Evolutionary conservation across 2,113 vertebrate genomes (phyloP), one percentile per base, ranked within the genome.

Genomic region (Sisor rabdophorus): DNA sequence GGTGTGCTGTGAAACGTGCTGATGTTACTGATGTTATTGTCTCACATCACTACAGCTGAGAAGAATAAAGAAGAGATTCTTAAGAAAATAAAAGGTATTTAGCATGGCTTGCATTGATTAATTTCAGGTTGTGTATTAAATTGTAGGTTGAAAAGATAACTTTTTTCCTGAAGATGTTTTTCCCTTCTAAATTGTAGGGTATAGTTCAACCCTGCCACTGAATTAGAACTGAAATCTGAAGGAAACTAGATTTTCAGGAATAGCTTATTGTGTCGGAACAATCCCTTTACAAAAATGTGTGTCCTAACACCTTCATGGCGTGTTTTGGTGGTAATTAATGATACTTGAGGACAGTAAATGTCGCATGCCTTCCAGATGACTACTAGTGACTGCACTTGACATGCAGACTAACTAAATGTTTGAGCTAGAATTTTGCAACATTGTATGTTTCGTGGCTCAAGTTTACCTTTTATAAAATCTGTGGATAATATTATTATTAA

Each of bases 81-180:
- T 28, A 81, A 80, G 69, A 65, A 44, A 6, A 70, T 74, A 28
- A 55, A 5, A 90, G 88, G 89, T 89, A 89, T 4, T 28, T 69
- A 19, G 81, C 70, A 77, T 73, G 74, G 40, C 48, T 65, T 77
- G 20, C 72, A 61, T 19, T 30, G 70, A n/a, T 52, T 4, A n/a
- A 24, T 52, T 1, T n/a, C 75, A 74, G 82, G 47, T 24, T 44
- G 47, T 61, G 26, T 63, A 32, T 24, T n/a, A 48, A 59, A 77
- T 12, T 70, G 64, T 28, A 24, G 54, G 10, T 48, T 10, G 1
- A 20, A 44, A 52, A 50, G 68, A 30, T 55, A 22, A 71, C 54
- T 11, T 11, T 58, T 16, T 52, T 69, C 47, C 47, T 69, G 47
- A 19, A 50, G 15, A 68, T 52, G 24, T 50, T 17, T 68, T 22